Evolutionary conservation across 2,113 vertebrate species (phyloP).

Genomic region (Athene noctua): DNA sequence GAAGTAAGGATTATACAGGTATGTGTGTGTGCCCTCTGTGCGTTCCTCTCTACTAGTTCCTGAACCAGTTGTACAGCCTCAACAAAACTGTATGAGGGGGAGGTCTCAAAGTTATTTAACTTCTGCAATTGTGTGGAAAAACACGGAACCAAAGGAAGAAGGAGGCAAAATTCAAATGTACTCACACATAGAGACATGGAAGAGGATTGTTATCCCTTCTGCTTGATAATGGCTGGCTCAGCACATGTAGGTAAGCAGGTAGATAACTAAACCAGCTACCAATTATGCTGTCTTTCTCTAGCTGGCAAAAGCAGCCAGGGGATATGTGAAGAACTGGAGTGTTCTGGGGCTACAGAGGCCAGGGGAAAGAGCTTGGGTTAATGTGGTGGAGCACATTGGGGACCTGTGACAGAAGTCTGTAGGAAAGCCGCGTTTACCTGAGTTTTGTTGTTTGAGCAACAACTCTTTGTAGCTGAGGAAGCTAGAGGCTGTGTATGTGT

Average conservation of each 20-base stretch:
- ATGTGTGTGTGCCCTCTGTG: not conserved
- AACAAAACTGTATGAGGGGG: not conserved
- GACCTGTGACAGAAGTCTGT: not conserved
- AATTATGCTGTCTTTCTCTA: not conserved
- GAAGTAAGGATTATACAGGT: not conserved
- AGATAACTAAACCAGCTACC: not conserved
- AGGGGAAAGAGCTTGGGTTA: not conserved
- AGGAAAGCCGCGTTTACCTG: not conserved
- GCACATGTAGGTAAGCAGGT: not conserved
- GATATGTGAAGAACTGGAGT: not conserved
- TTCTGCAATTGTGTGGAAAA: not conserved
- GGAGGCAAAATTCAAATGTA: not conserved
- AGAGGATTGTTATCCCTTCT: not conserved
- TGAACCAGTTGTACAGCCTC: not conserved
- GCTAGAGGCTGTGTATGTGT: not conserved
- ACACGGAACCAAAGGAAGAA: not conserved
- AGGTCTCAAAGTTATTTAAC: not conserved
- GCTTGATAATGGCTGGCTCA: not conserved
- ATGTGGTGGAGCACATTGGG: fast-evolving
- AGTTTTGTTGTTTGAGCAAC: not conserved
- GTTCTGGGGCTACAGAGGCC: not conserved
- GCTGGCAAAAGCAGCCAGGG: not conserved
- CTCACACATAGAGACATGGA: not conserved
- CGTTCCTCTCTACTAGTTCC: not conserved
- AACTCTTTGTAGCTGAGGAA: not conserved